A percentile compares a stretch with the other conserved stretches of the same genome.
Evolutionary conservation across 1,140 invertebrate species (phyloP).

Genomic region (Dendroctonus valens): DNA sequence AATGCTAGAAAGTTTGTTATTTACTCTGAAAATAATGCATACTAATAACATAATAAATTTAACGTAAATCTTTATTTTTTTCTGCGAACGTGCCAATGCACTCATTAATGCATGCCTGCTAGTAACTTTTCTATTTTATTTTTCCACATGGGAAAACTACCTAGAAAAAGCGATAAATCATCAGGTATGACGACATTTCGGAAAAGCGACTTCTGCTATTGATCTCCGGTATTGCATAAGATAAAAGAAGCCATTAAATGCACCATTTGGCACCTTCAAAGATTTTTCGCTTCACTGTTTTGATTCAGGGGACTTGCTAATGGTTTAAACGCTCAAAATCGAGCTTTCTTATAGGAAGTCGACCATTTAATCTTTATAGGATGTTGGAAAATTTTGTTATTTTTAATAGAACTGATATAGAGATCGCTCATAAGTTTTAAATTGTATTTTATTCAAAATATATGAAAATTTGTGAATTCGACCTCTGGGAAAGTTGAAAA

Average conservation of each 20-base stretch:
- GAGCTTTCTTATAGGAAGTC: background rate
- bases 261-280: background rate
- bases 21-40: background rate
- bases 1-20: background rate
- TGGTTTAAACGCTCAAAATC: background rate
- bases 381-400: background rate
- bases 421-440: background rate
- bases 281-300: slow-evolving; percentile 3
- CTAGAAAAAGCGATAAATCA: slow-evolving; percentile 9
- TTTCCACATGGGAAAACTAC: background rate
- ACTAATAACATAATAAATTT: background rate
- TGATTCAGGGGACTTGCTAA: background rate
- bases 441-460: background rate
- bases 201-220: slow-evolving; percentile 5
- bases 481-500: background rate
- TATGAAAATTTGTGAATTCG: background rate
- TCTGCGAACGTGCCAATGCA: background rate
- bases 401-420: background rate
- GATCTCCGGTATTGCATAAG: slow-evolving; percentile 12
- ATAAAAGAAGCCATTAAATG: background rate
- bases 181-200: slow-evolving; percentile 10
- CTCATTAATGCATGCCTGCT: slow-evolving; percentile 1
- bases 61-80: background rate
- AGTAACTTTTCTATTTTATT: slow-evolving; percentile 4
- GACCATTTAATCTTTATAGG: background rate